Conservation (phyloP, 2,113 vertebrate species). For the Asarcornis scutulata region DNA sequence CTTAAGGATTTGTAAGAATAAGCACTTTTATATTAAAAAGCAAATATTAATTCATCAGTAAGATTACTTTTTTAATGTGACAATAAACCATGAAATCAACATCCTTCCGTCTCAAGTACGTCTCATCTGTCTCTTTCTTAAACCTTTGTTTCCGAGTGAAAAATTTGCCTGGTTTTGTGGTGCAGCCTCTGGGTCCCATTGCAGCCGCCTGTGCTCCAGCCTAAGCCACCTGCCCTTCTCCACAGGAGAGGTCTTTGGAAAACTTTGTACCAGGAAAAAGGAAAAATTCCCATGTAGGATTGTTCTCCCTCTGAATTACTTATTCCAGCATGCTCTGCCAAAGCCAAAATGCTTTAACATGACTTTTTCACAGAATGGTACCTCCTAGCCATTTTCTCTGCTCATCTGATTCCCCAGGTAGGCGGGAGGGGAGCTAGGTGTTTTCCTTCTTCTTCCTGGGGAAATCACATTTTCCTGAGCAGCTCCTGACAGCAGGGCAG, state of each 20-base stretch:
- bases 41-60: slow-evolving; percentile 76
- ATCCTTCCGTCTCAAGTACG: slow-evolving; percentile 68
- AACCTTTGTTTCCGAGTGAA: background rate
- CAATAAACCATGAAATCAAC: slow-evolving; percentile 76
- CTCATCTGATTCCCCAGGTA: rapidly evolving
- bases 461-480: background rate
- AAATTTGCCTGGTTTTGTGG: background rate
- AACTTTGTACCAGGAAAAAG: background rate
- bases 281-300: background rate
- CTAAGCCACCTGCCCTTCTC: background rate
- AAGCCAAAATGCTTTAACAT: background rate
- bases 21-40: slow-evolving; percentile 78
- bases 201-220: background rate
- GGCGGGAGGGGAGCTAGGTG: background rate
- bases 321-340: background rate
- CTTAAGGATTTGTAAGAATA: slow-evolving; percentile 78
- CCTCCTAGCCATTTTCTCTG: background rate
- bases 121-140: slow-evolving; percentile 59
- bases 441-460: background rate
- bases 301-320: background rate
- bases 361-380: background rate
- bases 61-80: slow-evolving; percentile 78
- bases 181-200: background rate
- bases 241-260: background rate
- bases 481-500: background rate